phyloP scores from a whole-genome alignment of 2,797 vertebrate species.

The Chrysocyon brachyurus region DNA sequence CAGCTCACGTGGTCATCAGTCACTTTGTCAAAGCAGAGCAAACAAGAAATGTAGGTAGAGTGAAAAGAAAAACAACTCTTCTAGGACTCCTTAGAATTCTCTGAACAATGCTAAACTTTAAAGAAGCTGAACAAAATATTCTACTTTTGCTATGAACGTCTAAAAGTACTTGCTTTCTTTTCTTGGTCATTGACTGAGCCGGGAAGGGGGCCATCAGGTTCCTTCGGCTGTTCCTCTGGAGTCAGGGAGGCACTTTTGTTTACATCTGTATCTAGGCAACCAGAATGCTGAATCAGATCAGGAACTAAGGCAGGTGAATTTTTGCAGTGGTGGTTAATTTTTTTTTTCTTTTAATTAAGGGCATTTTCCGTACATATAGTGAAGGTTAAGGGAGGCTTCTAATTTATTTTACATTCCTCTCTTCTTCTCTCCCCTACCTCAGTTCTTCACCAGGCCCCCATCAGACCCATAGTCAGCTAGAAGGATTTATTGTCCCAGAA shows the following conservation, averaged over 20 bases:
- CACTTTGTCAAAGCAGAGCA: neutral
- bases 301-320: conserved; percentile 54
- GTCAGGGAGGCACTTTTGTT: conserved; percentile 83
- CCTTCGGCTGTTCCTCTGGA: neutral
- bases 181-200: conserved; percentile 72
- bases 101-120: neutral
- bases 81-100: conserved; percentile 26
- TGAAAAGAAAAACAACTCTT: conserved; percentile 53
- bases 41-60: neutral
- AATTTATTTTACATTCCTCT: neutral
- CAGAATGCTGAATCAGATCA: conserved; percentile 73
- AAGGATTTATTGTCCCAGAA: neutral
- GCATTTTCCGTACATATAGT: neutral
- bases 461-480: neutral
- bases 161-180: conserved; percentile 79
- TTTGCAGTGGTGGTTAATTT: neutral
- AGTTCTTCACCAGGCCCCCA: fast-evolving
- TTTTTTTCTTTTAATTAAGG: conserved; percentile 15
- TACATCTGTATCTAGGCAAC: conserved; percentile 88
- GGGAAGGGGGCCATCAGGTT: conserved; percentile 59
- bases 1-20: neutral
- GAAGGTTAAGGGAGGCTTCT: neutral
- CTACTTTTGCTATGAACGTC: conserved; percentile 17
- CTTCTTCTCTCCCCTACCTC: too few relatives aligned
- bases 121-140: conserved; percentile 53